Conservation (phyloP, 2,113 vertebrate species). For the Pangasianodon gigas region DNA sequence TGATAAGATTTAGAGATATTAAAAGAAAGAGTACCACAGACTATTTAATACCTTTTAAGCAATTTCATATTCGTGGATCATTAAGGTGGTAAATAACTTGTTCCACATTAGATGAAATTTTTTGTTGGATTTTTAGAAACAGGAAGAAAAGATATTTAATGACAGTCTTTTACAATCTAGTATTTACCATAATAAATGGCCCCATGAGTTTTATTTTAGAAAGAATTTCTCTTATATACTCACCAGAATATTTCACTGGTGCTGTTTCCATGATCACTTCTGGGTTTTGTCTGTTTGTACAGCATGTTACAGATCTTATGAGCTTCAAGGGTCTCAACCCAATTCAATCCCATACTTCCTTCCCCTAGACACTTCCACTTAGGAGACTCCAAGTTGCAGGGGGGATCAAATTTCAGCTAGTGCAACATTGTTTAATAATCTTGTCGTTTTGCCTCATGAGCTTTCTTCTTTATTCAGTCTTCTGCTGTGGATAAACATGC, state of each 20-base stretch:
- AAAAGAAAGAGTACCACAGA: too few relatives aligned
- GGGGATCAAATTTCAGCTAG: neutral
- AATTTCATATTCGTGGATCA: neutral
- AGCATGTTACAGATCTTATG: neutral
- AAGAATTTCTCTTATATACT: neutral
- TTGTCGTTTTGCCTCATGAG: neutral
- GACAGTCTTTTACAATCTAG: neutral
- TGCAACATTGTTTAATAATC: neutral
- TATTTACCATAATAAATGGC: neutral
- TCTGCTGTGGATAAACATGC: neutral
- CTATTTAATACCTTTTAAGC: neutral
- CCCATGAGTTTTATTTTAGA: neutral
- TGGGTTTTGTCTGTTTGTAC: neutral
- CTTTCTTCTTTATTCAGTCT: neutral
- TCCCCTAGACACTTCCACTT: conserved; percentile 2
- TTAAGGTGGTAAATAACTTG: neutral
- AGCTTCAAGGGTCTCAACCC: neutral
- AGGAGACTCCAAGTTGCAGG: neutral
- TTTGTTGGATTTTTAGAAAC: neutral
- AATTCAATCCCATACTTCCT: neutral
- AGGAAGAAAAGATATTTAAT: neutral
- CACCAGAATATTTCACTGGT: neutral
- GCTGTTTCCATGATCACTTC: neutral
- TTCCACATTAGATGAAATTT: neutral
- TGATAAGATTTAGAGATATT: too few relatives aligned